A percentile compares a stretch with the other conserved stretches of the same genome.
Conservation (phyloP, 2,888 invertebrate genomes). For the Andrena chrysosceles region DNA sequence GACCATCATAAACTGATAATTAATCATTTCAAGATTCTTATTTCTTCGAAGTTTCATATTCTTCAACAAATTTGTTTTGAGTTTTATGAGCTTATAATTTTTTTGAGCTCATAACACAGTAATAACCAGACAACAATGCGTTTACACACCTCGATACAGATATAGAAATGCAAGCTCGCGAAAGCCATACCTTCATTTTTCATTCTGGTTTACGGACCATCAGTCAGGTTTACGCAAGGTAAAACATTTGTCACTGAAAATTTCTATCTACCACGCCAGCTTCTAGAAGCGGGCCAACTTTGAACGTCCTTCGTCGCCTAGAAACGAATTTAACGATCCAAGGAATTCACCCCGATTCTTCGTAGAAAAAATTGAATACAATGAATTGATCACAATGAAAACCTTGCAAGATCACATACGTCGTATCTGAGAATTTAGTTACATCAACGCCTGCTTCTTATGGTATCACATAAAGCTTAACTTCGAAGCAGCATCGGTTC, state of each 20-base stretch:
- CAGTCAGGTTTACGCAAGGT: neutral
- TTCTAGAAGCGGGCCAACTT: neutral
- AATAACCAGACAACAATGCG: conserved; percentile 19
- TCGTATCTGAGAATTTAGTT: conserved; percentile 6
- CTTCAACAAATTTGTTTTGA: no score
- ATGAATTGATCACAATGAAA: conserved; percentile 3
- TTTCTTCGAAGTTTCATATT: no score
- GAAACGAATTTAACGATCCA: neutral
- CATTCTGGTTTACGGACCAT: neutral
- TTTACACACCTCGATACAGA: neutral
- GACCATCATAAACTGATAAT: no score
- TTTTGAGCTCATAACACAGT: no score
- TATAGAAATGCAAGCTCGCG: neutral
- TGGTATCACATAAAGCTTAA: conserved; percentile 5
- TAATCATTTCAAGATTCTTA: no score
- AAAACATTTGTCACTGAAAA: conserved; percentile 1
- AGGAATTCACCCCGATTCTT: neutral
- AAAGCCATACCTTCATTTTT: neutral
- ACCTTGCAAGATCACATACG: neutral
- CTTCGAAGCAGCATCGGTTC: neutral
- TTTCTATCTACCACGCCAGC: neutral
- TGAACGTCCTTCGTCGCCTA: neutral
- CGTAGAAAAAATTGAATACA: neutral
- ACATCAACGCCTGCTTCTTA: neutral
- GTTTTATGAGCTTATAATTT: neutral